These are phyloP conservation scores for Caenorhabditis drosophilae DNA, from an alignment of 2,888 invertebrate species.

Conservation along the genomic window DNA sequence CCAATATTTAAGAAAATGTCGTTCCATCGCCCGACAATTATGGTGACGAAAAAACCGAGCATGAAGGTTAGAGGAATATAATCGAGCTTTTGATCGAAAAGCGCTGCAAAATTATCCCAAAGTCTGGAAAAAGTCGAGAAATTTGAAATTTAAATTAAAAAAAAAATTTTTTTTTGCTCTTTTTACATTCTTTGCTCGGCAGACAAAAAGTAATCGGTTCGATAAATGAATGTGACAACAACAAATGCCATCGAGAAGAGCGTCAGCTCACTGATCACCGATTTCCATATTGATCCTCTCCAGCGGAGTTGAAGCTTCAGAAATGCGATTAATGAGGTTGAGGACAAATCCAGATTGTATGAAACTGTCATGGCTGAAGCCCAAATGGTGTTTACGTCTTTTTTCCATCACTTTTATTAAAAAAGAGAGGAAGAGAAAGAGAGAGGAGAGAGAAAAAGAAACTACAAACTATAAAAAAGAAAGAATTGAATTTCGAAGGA, in stretches of 20 bases:
- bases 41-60: constrained; percentile 54
- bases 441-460: too few species aligned
- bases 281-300: constrained; percentile 55
- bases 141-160: background rate
- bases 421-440: too few species aligned
- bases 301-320: constrained; percentile 45
- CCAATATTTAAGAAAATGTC: constrained; percentile 56
- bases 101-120: constrained; percentile 51
- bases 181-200: background rate
- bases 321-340: constrained; percentile 41
- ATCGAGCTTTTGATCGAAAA: constrained; percentile 52
- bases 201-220: constrained; percentile 29
- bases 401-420: too few species aligned
- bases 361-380: constrained; percentile 58
- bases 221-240: constrained; percentile 29
- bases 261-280: constrained; percentile 36
- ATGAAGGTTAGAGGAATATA: constrained; percentile 55
- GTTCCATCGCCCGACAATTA: constrained; percentile 53
- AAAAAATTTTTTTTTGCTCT: background rate
- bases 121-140: constrained; percentile 29
- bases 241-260: constrained; percentile 25
- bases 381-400: too few species aligned
- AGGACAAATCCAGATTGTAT: constrained; percentile 49
- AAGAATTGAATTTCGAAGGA: too few species aligned
- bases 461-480: too few species aligned